Percentiles rank a stretch among this genome's conserved stretches.
Conservation (phyloP, 2,113 vertebrate species). For the Dipodomys merriami region DNA sequence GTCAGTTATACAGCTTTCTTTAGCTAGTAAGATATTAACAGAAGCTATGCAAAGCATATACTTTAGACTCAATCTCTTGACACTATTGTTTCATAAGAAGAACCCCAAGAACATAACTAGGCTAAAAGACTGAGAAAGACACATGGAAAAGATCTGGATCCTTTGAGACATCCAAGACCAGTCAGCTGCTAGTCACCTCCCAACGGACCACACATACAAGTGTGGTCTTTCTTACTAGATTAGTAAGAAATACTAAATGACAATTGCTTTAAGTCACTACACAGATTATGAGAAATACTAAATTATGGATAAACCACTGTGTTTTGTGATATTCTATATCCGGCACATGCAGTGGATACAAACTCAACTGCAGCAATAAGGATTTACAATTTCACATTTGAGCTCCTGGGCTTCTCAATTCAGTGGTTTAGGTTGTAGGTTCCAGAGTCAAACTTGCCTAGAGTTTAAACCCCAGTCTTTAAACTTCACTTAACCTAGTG, state of each 20-base stretch:
- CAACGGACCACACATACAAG: background rate
- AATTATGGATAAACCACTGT: background rate
- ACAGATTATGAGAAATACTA: background rate
- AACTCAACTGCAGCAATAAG: background rate
- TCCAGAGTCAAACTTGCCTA: background rate
- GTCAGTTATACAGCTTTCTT: background rate
- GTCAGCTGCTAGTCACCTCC: background rate
- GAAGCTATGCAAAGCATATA: background rate
- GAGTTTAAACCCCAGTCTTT: conserved; percentile 13
- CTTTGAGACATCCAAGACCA: background rate
- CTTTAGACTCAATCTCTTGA: background rate
- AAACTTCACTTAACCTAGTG: conserved; percentile 7
- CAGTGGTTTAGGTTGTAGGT: background rate
- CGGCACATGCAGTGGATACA: background rate
- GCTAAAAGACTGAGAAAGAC: background rate
- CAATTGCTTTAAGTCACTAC: background rate
- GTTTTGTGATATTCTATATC: background rate
- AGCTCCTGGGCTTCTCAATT: background rate
- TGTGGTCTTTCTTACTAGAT: background rate
- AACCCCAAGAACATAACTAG: background rate
- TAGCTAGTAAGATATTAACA: conserved; percentile 7
- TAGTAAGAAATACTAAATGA: background rate
- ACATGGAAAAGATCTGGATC: background rate
- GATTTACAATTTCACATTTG: background rate
- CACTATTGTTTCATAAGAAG: background rate